A percentile compares a stretch with the other conserved stretches of the same genome.
phyloP scores from a whole-genome alignment of 2,888 invertebrate genomes.

The Agrochola macilenta region DNA sequence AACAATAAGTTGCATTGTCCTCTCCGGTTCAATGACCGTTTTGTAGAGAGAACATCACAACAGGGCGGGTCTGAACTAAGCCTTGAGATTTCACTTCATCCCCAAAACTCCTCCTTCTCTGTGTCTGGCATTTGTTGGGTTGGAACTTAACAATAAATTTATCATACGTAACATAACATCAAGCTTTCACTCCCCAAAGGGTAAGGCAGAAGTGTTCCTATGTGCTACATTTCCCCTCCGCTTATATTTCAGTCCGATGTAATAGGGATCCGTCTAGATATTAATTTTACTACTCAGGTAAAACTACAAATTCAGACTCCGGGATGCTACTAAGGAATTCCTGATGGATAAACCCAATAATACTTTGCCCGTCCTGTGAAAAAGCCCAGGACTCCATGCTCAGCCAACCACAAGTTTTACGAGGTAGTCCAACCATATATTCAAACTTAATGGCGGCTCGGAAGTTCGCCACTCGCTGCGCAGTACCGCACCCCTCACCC shows the following conservation, averaged over 20 bases:
- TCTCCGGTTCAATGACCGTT: slow-evolving; percentile 16
- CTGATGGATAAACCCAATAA: no score
- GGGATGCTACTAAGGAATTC: background rate
- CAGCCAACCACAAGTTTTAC: no score
- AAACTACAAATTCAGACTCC: no score
- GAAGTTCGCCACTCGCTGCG: no score
- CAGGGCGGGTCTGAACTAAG: slow-evolving; percentile 27
- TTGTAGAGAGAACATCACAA: slow-evolving; percentile 21
- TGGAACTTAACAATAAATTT: slow-evolving; percentile 46
- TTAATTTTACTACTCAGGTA: background rate
- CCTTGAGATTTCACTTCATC: slow-evolving; percentile 39
- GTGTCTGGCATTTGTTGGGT: slow-evolving; percentile 39
- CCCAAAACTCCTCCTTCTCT: slow-evolving; percentile 43
- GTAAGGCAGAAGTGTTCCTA: background rate
- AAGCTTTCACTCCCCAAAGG: background rate
- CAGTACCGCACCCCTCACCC: no score
- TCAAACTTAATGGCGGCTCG: no score
- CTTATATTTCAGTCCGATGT: no score
- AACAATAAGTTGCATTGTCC: slow-evolving; percentile 35
- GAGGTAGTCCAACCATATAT: background rate
- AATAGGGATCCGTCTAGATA: background rate
- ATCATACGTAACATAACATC: slow-evolving; percentile 20
- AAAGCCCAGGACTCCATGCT: background rate
- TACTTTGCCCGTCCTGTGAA: background rate
- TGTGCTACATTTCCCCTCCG: background rate